These are phyloP conservation scores for Nannobrachium achirus DNA, from an alignment of 2,113 vertebrate species.

Conservation along the genomic window DNA sequence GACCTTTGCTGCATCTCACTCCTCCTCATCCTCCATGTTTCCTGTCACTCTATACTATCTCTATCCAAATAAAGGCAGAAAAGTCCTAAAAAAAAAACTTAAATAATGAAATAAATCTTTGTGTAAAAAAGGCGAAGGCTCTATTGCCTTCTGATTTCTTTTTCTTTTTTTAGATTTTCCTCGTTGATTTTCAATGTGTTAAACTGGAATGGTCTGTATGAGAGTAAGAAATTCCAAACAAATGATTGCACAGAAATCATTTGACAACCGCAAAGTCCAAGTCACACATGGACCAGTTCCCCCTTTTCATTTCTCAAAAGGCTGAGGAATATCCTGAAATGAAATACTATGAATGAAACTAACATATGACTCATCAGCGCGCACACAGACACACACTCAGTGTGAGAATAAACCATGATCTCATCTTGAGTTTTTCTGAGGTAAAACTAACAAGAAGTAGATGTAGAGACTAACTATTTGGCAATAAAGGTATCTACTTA, in stretches of 20 bases:
- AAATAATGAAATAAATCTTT: too few species aligned
- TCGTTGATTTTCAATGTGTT: conserved; percentile 4
- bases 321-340: conserved; percentile 38
- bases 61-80: too few species aligned
- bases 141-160: not conserved
- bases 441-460: conserved; percentile 3
- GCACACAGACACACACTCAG: not conserved
- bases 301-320: conserved; percentile 58
- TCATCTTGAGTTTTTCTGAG: not conserved
- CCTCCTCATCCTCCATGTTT: too few species aligned
- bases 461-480: too few species aligned
- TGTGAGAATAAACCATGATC: not conserved
- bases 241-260: conserved; percentile 55
- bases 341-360: conserved; percentile 46
- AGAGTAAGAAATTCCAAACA: conserved; percentile 33
- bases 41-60: too few species aligned
- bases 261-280: conserved; percentile 30
- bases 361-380: conserved; percentile 21
- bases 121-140: too few species aligned
- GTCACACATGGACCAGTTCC: conserved; percentile 10
- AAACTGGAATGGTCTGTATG: conserved; percentile 1
- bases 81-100: too few species aligned
- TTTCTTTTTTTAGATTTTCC: not conserved
- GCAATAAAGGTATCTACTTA: too few species aligned
- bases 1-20: too few species aligned